These are phyloP conservation scores for Potamarius usumacintae DNA, from an alignment of 2,113 vertebrate genomes.

Conservation along the genomic window DNA sequence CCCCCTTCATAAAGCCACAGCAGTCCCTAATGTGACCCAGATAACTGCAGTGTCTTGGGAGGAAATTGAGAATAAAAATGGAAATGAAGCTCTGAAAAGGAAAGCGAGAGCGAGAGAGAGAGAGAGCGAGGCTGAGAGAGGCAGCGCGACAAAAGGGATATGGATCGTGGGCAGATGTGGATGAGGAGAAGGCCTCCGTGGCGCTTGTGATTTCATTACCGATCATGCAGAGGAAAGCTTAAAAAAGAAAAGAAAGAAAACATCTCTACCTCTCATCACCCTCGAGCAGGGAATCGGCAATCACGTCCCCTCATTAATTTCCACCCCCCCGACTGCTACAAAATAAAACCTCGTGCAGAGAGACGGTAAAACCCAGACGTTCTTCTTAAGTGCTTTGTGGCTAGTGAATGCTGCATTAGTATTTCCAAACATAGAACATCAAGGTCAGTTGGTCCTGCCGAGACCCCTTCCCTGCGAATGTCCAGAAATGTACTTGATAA, in stretches of 20 bases:
- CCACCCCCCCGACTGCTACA: constrained; percentile 60
- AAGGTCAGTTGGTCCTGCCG: constrained; percentile 60
- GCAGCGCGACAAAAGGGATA: constrained; percentile 56
- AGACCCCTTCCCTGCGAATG: constrained; percentile 17
- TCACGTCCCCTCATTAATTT: constrained; percentile 63
- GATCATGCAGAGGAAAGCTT: constrained; percentile 66
- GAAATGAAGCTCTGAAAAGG: constrained; percentile 74
- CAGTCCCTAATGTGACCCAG: constrained; percentile 78
- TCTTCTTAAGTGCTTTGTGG: constrained; percentile 54
- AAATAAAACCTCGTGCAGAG: constrained; percentile 62
- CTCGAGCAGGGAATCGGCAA: constrained; percentile 35
- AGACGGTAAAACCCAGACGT: constrained; percentile 32
- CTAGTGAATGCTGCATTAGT: constrained; percentile 44
- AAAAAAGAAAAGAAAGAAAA: constrained; percentile 58
- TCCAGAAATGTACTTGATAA: constrained; percentile 33
- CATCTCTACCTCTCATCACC: constrained; percentile 25
- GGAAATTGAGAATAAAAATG: constrained; percentile 82
- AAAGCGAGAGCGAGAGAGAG: constrained; percentile 40
- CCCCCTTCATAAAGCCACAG: constrained; percentile 61
- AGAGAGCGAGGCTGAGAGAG: constrained; percentile 18
- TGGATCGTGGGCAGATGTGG: constrained; percentile 18
- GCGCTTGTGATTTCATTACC: constrained; percentile 73
- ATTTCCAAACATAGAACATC: constrained; percentile 52
- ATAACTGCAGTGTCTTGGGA: constrained; percentile 78
- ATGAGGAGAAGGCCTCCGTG: constrained; percentile 63